A percentile compares a stretch with the other conserved stretches of the same genome.
Evolutionary conservation across 2,888 invertebrate genomes (phyloP).

Genomic region (Synergus umbraculus): DNA sequence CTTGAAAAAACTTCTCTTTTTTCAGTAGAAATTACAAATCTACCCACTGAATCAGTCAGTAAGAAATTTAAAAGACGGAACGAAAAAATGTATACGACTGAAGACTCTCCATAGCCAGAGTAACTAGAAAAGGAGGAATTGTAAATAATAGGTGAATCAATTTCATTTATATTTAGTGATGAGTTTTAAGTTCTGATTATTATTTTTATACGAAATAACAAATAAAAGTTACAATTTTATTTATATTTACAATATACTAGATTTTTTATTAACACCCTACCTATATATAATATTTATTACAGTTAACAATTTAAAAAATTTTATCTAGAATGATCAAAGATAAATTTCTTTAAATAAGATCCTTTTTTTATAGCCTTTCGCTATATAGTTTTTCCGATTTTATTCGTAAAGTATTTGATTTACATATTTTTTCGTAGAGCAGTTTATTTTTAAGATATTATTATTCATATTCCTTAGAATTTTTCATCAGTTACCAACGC

Average conservation of each 20-base stretch:
- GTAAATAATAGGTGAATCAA: conserved; percentile 28
- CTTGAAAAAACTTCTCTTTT: conserved; percentile 46
- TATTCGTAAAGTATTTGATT: too few relatives aligned
- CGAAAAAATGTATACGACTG: conserved; percentile 74
- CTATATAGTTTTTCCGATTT: too few relatives aligned
- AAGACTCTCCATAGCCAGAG: conserved; percentile 37
- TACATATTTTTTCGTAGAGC: too few relatives aligned
- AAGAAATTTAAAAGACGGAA: conserved; percentile 78
- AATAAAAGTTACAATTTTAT: conserved; percentile 14
- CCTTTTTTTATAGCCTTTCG: too few relatives aligned
- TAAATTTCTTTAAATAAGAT: too few relatives aligned
- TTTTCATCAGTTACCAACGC: too few relatives aligned
- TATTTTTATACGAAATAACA: conserved; percentile 1
- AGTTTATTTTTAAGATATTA: too few relatives aligned
- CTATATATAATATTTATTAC: too few relatives aligned
- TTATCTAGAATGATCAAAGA: too few relatives aligned
- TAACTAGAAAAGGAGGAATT: neutral
- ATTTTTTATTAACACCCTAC: neutral
- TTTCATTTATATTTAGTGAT: neutral
- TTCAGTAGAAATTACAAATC: conserved; percentile 18
- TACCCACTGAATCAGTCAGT: neutral
- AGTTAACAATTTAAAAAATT: too few relatives aligned
- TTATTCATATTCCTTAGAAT: too few relatives aligned
- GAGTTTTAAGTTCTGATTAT: neutral
- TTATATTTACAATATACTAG: neutral